Evolutionary conservation across 1,140 invertebrate species (phyloP).

Genomic region (Limonius californicus): DNA sequence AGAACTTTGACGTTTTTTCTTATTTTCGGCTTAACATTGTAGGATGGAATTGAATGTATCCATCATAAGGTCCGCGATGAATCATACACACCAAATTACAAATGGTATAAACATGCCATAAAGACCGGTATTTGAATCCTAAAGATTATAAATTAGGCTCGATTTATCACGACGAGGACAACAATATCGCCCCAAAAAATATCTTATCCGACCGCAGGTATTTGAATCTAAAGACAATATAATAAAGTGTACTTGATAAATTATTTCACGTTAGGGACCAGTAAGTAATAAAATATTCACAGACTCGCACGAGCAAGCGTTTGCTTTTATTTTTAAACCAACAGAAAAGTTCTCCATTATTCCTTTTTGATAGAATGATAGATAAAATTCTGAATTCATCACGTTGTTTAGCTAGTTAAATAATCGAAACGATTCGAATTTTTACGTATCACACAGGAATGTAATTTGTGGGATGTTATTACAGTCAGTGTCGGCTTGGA

Average conservation of each 20-base stretch:
- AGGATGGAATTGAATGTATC: slow-evolving; percentile 11
- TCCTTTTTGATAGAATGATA: background rate
- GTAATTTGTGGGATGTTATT: too few species aligned
- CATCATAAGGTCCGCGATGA: slow-evolving; percentile 3
- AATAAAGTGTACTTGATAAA: slow-evolving; percentile 10
- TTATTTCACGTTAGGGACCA: slow-evolving; percentile 8
- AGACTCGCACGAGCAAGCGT: background rate
- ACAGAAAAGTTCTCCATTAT: background rate
- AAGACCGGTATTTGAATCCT: slow-evolving; percentile 2
- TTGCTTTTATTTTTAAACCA: background rate
- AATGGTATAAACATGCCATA: background rate
- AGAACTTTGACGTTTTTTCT: background rate
- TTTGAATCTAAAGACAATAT: slow-evolving; percentile 14
- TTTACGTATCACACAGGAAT: too few species aligned
- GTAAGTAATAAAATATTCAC: slow-evolving; percentile 8
- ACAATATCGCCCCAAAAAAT: background rate
- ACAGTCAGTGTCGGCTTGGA: too few species aligned
- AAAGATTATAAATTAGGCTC: slow-evolving; percentile 6
- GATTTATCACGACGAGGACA: background rate
- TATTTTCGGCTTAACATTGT: background rate
- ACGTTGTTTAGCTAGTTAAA: background rate
- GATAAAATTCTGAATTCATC: background rate
- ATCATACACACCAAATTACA: background rate
- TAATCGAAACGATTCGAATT: too few species aligned
- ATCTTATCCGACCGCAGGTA: slow-evolving; percentile 3